phyloP scores from a whole-genome alignment of 2,797 vertebrate species.

The Pterois miles region DNA sequence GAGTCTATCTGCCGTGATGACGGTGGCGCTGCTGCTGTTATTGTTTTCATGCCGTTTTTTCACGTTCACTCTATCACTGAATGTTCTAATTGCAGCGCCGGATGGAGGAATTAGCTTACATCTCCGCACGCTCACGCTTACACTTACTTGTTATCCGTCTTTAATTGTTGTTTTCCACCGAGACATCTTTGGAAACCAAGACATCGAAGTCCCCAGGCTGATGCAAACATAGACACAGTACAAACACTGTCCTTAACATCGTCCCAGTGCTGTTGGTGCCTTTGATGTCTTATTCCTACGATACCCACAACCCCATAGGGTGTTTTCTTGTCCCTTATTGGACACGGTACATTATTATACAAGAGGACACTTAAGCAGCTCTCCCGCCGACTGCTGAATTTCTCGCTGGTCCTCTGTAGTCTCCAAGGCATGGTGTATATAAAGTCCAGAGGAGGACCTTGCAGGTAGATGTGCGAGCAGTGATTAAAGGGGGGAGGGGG shows the following conservation, averaged over 20 bases:
- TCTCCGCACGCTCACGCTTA: slow-evolving; percentile 35
- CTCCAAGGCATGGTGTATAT: slow-evolving; percentile 27
- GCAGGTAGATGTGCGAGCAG: slow-evolving; percentile 17
- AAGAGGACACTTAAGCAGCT: slow-evolving; percentile 44
- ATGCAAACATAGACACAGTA: slow-evolving; percentile 29
- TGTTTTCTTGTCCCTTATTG: slow-evolving; percentile 54
- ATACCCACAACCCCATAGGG: slow-evolving; percentile 60
- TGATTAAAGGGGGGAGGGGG: background rate
- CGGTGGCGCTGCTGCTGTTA: slow-evolving; percentile 36
- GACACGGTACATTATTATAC: slow-evolving; percentile 57
- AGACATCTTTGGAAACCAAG: slow-evolving; percentile 65
- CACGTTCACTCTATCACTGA: slow-evolving; percentile 41
- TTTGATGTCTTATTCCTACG: slow-evolving; percentile 69
- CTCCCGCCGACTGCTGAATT: slow-evolving; percentile 45
- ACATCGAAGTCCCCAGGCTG: slow-evolving; percentile 56
- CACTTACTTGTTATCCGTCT: slow-evolving; percentile 51
- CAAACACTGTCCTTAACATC: slow-evolving; percentile 58
- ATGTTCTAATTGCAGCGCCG: slow-evolving; percentile 40
- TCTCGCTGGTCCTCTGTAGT: slow-evolving; percentile 37
- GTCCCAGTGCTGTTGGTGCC: slow-evolving; percentile 58
- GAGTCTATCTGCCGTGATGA: slow-evolving; percentile 38
- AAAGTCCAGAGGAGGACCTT: slow-evolving; percentile 24
- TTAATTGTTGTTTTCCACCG: slow-evolving; percentile 73
- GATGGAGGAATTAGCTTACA: slow-evolving; percentile 54
- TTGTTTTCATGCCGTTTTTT: slow-evolving; percentile 49